Percentiles rank a stretch among this genome's conserved stretches.
phyloP scores from a whole-genome alignment of 2,113 vertebrate species.

The Labeo catla region DNA sequence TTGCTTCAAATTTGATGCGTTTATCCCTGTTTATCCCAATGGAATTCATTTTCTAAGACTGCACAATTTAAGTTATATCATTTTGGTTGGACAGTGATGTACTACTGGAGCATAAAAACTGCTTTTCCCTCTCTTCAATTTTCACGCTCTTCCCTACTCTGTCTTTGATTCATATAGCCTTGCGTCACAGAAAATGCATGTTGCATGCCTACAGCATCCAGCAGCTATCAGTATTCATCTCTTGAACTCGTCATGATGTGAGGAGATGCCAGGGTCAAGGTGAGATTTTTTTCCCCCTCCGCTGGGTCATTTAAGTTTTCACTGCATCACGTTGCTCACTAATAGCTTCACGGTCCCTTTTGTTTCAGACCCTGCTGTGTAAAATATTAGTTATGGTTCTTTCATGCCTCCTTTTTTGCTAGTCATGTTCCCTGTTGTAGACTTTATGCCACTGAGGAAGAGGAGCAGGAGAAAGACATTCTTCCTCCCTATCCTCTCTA shows the following conservation, averaged over 20 bases:
- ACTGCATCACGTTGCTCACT: background rate
- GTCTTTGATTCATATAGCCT: background rate
- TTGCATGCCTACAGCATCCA: background rate
- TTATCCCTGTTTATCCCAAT: background rate
- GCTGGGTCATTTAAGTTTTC: background rate
- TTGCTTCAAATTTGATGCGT: background rate
- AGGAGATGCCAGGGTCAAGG: constrained; percentile 28
- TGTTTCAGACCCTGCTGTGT: constrained; percentile 32
- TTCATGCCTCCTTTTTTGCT: constrained; percentile 7
- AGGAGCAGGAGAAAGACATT: constrained; percentile 48
- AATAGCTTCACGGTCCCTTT: background rate
- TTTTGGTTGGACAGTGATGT: background rate
- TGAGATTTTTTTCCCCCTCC: background rate
- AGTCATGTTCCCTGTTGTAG: background rate
- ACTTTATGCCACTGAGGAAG: background rate
- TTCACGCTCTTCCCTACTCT: background rate
- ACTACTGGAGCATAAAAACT: background rate
- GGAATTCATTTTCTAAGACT: background rate
- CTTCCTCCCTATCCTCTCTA: constrained; percentile 45
- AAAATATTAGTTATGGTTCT: constrained; percentile 21
- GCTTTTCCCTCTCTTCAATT: background rate
- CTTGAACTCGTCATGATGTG: constrained; percentile 2
- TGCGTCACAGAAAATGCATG: background rate
- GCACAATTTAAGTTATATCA: background rate
- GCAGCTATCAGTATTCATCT: constrained; percentile 18